Base-by-base conservation (phyloP, 2,797 vertebrate species). In the Sardinella longiceps region DNA sequence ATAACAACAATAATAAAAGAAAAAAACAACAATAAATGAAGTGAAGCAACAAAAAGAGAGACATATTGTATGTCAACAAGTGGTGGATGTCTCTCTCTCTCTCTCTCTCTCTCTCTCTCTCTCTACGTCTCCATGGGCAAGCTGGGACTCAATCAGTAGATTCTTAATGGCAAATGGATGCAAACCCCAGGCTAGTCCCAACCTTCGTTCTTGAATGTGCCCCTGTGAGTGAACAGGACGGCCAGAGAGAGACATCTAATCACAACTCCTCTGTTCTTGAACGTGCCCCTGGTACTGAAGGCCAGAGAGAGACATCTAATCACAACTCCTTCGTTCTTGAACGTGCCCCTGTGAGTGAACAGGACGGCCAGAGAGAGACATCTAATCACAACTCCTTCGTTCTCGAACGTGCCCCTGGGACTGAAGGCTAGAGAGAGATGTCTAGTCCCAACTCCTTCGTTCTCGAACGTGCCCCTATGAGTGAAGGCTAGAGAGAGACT, bases 91-190 rank as follows among this genome's bases (percentile, higher is more conserved):
- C 30, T 28, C 10, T 25, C n/a, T 14, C 51, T 53, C 58, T 60
- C 58, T 28, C 3, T 60, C 58, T 60, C 56, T 58, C 14, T 58
- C 90, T 88, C 88, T 91, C 2, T 48, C 46, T 48, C 48, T 50
- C 48, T 50, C 48, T 50, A 10, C 2, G 48, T 89, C 86, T 86
- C 88, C 63, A 50, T 50, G 48, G 48, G 0, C 1, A 82, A 82
- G 89, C 81, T 88, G 83, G 87, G 83, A 87, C 70, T 82, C 48
- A 25, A 45, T 74, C 66, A 23, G 5, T 56, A n/a, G 53, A 56
- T 23, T 20, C 10, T 30, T 28, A 37, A 74, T 74, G 66, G 66
- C 66, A 74, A 37, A 20, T 18, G 30, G 66, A 39, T 39, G 66
- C 53, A 56, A 20, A 56, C 23, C 23, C 14, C 15, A 43, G 1